Evolutionary conservation across 2,888 invertebrate genomes (phyloP).

Genomic region (Chrysotoxum bicinctum): DNA sequence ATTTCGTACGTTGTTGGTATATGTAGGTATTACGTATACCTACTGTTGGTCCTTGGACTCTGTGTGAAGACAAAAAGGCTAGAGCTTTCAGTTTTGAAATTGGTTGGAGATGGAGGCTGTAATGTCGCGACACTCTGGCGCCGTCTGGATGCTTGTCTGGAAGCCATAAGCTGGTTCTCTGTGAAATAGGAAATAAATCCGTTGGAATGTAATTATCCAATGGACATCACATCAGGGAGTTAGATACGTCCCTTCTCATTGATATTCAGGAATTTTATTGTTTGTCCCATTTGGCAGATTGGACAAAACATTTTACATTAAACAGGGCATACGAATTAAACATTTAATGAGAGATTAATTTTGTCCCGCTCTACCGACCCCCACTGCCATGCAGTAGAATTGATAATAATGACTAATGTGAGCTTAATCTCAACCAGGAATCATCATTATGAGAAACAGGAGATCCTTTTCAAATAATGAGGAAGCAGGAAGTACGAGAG

Average conservation of each 20-base stretch:
- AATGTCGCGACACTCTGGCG: conserved; percentile 65
- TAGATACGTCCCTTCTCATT: background rate
- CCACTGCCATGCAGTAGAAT: background rate
- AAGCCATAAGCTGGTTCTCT: conserved; percentile 37
- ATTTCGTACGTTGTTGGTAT: background rate
- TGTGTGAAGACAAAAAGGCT: background rate
- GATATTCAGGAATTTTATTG: background rate
- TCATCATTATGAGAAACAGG: background rate
- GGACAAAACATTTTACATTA: conserved; percentile 7
- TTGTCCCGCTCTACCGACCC: background rate
- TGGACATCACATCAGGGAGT: conserved; percentile 43
- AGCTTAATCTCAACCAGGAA: conserved; percentile 22
- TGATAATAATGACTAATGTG: conserved; percentile 42
- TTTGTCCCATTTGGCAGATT: conserved; percentile 39
- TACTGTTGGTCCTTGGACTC: background rate
- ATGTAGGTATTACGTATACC: background rate
- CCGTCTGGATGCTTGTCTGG: conserved; percentile 40
- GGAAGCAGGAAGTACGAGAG: background rate
- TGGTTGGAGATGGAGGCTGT: conserved; percentile 45
- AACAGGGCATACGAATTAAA: conserved; percentile 37
- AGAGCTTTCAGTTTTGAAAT: conserved; percentile 25
- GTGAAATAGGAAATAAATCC: conserved; percentile 58
- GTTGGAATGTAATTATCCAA: conserved; percentile 64
- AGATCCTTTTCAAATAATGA: conserved; percentile 4
- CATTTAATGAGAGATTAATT: conserved; percentile 48